These are phyloP conservation scores for Prosopocoilus inquinatus DNA, from an alignment of 2,888 invertebrate species.

Conservation along the genomic window DNA sequence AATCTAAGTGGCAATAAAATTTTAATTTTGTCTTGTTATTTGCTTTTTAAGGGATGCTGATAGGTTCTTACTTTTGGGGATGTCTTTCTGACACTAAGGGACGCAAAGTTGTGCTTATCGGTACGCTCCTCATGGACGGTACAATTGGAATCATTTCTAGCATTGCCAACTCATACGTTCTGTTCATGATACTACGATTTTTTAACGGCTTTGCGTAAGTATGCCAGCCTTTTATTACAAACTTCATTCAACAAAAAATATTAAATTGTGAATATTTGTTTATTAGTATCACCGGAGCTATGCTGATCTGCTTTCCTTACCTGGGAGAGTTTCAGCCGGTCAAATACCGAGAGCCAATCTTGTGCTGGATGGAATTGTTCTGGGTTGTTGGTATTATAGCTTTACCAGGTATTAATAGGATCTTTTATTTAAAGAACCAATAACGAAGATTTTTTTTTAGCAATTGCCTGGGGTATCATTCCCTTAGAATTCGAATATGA, in stretches of 20 bases:
- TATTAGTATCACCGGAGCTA: conserved; percentile 73
- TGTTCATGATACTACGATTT: conserved; percentile 73
- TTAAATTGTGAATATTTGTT: conserved; percentile 8
- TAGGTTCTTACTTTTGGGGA: conserved; percentile 84
- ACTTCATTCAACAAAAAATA: background rate
- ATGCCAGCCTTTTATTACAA: background rate
- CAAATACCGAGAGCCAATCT: conserved; percentile 74
- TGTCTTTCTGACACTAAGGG: conserved; percentile 81
- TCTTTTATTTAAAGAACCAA: background rate
- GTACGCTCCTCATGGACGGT: conserved; percentile 71
- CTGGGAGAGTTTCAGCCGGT: conserved; percentile 80
- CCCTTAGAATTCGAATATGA: conserved; percentile 65
- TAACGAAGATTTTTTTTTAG: conserved; percentile 47
- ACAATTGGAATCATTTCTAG: conserved; percentile 70
- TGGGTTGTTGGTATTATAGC: conserved; percentile 78
- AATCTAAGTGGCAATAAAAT: too few species aligned
- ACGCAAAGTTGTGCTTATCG: conserved; percentile 71
- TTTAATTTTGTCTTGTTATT: background rate
- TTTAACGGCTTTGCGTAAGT: conserved; percentile 80
- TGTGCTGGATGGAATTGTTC: conserved; percentile 85
- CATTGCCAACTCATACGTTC: conserved; percentile 67
- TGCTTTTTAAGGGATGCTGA: conserved; percentile 66
- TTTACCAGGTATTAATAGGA: conserved; percentile 59
- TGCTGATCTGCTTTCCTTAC: conserved; percentile 81
- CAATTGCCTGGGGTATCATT: conserved; percentile 77